Evolutionary conservation across 2,797 vertebrate genomes (phyloP).

Genomic region (Phylloscopus collybita): DNA sequence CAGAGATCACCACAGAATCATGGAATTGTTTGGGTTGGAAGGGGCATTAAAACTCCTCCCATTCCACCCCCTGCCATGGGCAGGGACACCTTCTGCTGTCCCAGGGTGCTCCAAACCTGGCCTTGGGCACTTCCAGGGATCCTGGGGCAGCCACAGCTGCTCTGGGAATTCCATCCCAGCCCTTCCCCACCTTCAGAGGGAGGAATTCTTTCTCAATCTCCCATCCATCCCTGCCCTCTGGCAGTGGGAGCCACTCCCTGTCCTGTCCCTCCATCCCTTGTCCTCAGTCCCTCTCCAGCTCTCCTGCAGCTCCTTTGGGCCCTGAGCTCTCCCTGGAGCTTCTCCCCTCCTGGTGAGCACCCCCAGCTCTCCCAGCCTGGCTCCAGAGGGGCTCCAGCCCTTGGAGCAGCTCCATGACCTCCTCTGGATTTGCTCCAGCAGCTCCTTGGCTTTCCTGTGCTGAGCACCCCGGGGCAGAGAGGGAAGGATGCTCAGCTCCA

Average conservation of each 20-base stretch:
- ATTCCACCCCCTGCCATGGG: too few relatives aligned
- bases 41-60: neutral
- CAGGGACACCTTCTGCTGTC: neutral
- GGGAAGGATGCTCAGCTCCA: neutral
- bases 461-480: neutral
- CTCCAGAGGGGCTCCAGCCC: neutral
- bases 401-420: neutral
- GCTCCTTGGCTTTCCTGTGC: neutral
- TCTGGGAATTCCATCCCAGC: neutral
- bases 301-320: neutral
- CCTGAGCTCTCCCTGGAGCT: too few relatives aligned
- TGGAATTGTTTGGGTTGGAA: neutral
- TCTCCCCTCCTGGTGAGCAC: too few relatives aligned
- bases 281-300: neutral
- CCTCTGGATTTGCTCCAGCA: neutral
- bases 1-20: neutral
- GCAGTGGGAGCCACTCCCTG: neutral
- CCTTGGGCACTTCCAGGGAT: neutral
- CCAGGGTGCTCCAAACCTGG: neutral
- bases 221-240: neutral
- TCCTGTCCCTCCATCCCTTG: neutral
- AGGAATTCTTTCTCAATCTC: accelerated
- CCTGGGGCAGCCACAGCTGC: neutral
- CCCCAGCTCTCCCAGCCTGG: neutral
- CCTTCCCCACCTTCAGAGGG: accelerated